Evolutionary conservation across 2,888 invertebrate genomes (phyloP).

Genomic region (Lydus trimaculatus): DNA sequence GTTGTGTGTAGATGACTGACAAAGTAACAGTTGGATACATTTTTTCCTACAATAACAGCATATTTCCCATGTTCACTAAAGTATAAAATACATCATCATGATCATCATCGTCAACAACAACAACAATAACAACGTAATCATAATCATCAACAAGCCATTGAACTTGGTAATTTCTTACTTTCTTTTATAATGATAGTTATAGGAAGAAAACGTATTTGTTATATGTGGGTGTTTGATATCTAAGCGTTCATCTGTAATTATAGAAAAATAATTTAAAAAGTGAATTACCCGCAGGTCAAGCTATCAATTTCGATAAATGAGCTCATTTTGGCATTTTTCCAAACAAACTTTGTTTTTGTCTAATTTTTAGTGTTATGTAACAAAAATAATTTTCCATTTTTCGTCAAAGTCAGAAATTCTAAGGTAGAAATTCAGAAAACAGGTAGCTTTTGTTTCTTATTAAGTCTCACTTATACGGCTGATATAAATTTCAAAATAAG

Average conservation of each 20-base stretch:
- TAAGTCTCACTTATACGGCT: too few relatives aligned
- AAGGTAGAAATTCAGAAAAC: too few relatives aligned
- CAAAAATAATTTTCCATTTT: too few relatives aligned
- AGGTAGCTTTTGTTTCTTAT: too few relatives aligned
- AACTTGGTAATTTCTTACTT: slow-evolving; percentile 6
- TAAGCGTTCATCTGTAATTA: background rate
- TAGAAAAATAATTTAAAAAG: background rate
- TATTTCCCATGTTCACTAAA: background rate
- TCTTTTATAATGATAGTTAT: background rate
- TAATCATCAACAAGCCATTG: slow-evolving; percentile 1
- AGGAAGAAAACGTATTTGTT: background rate
- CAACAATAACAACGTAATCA: background rate
- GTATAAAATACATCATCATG: slow-evolving; percentile 3
- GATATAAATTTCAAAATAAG: too few relatives aligned
- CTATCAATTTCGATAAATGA: too few relatives aligned
- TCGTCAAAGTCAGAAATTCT: too few relatives aligned
- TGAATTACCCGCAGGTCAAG: background rate
- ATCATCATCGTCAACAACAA: background rate
- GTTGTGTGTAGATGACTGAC: background rate
- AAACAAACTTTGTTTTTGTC: too few relatives aligned
- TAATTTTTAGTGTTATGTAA: too few relatives aligned
- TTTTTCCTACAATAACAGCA: background rate
- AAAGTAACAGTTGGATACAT: background rate
- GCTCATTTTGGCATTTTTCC: too few relatives aligned
- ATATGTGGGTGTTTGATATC: background rate